Evolutionary conservation across 2,888 invertebrate genomes (phyloP), one percentile per base, ranked within the genome.

Genomic region (Drosophila limbata): DNA sequence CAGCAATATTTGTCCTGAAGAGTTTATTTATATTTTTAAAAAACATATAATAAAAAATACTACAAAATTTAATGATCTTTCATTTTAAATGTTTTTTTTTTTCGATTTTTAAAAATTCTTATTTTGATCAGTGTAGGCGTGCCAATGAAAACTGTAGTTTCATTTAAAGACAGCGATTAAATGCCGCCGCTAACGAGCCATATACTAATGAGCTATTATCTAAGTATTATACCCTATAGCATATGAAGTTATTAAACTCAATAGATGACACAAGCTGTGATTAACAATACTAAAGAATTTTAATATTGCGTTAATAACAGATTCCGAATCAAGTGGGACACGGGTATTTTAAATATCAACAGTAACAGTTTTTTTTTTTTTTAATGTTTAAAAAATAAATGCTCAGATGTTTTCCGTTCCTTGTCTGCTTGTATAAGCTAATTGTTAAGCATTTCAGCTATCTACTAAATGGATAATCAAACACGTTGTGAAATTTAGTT

Each of bases 141-240:
- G 37, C 42, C 65, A 56, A 67, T 81, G 74, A 53, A 69, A 71
- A 71, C 66, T 64, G 67, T 70, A 74, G 79, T 76, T 76, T 70
- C 47, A 52, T 61, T 69, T 60, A 47, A 73, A 78, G 65, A 68
- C 70, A 69, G 55, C 57, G 61, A 64, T 61, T 69, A 76, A 39
- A 44, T 28, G n/a, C 37, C 19, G 25, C 47, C 33, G 47, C 68
- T 82, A 79, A 82, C 76, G 71, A 79, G 70, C 67, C 76, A 64
- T 69, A 53, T 31, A 55, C 55, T 86, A 81, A 83, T 87, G 81
- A 87, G 89, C 74, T 56, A 28, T 40, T 25, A 57, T 37, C 42
- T 77, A 50, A 10, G 21, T 21, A 40, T 33, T 42, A 44, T 21
- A 44, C 17, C 55, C 11, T 44, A 44, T 25, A 19, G 33, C 76